Evolutionary conservation across 2,113 vertebrate species (phyloP).

Genomic region (Grammomys surdaster): DNA sequence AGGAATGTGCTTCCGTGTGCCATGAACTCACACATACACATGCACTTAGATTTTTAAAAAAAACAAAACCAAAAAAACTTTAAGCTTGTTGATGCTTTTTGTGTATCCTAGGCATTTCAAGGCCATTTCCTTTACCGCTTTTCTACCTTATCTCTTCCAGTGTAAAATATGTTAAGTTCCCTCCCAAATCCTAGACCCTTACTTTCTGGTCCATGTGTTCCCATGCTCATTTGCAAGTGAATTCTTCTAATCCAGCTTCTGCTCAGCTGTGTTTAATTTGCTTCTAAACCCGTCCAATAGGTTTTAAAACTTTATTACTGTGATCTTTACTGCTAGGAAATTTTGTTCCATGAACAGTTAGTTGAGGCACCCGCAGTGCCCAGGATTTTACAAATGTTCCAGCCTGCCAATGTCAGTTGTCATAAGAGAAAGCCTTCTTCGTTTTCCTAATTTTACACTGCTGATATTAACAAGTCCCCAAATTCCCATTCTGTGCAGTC

Average conservation of each 20-base stretch:
- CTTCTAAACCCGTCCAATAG: not conserved
- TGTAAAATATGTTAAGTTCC: not conserved
- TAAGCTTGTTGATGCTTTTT: not conserved
- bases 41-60: not conserved
- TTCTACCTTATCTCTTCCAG: not conserved
- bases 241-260: not conserved
- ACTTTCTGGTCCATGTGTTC: not conserved
- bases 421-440: not conserved
- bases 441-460: not conserved
- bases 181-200: not conserved
- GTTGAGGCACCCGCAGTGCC: not conserved
- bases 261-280: not conserved
- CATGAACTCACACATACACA: not conserved
- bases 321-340: conserved; percentile 24
- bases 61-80: not conserved
- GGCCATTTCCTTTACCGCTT: not conserved
- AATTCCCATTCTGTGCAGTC: not conserved
- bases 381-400: not conserved
- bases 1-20: not conserved
- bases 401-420: not conserved
- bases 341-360: not conserved
- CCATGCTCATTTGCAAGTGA: not conserved
- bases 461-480: not conserved
- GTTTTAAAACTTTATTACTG: not conserved
- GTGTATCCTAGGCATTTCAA: not conserved